Conservation (phyloP, 1,140 invertebrate genomes). For the Hycleus cichorii region DNA sequence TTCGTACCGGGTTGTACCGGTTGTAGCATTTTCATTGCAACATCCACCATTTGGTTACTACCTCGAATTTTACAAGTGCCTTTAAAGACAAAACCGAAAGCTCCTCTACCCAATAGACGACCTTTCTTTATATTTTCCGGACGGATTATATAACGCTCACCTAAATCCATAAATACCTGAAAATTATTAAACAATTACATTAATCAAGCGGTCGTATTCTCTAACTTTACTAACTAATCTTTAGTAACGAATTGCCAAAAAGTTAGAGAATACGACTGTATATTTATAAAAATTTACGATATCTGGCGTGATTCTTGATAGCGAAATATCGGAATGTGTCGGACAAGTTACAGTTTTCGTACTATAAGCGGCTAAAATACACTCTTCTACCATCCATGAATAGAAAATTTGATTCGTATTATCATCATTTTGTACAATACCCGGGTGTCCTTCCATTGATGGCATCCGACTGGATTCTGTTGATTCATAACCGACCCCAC, state of each 20-base stretch:
- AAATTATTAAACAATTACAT: slow-evolving; percentile 2
- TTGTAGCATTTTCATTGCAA: slow-evolving; percentile 94
- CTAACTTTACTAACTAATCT: neutral
- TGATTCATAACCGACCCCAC: slow-evolving; percentile 68
- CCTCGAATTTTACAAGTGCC: slow-evolving; percentile 63
- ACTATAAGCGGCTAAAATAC: slow-evolving; percentile 80
- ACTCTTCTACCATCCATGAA: slow-evolving; percentile 90
- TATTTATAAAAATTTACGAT: slow-evolving; percentile 46
- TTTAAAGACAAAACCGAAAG: slow-evolving; percentile 95
- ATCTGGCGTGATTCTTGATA: slow-evolving; percentile 77
- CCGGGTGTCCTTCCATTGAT: slow-evolving; percentile 69
- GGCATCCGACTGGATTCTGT: slow-evolving; percentile 67
- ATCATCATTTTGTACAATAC: slow-evolving; percentile 23
- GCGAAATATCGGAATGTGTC: slow-evolving; percentile 60
- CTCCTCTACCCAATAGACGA: slow-evolving; percentile 83
- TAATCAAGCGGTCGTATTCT: no score
- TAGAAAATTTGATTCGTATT: slow-evolving; percentile 41
- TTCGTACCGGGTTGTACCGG: slow-evolving; percentile 81
- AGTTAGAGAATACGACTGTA: no score
- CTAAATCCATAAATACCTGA: slow-evolving; percentile 82
- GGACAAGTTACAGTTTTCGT: slow-evolving; percentile 64
- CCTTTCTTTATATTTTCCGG: slow-evolving; percentile 73
- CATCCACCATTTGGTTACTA: slow-evolving; percentile 53
- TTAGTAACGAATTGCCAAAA: slow-evolving; percentile 1
- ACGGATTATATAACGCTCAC: slow-evolving; percentile 67